phyloP scores from a whole-genome alignment of 2,113 vertebrate genomes.

The Psettodes erumei region DNA sequence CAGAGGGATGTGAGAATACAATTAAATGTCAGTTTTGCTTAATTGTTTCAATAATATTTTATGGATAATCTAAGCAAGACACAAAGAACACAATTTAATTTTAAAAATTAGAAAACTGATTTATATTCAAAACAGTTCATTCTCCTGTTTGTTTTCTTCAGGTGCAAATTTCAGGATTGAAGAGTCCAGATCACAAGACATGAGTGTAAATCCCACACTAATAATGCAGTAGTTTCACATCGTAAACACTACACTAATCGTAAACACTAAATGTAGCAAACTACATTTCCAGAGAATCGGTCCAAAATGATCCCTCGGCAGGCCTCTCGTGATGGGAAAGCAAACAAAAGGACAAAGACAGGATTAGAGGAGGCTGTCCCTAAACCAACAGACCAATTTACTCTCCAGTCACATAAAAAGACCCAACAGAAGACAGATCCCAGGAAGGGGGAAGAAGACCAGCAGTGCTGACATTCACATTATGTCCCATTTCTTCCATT shows the following conservation, averaged over 20 bases:
- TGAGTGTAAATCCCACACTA: too few species aligned
- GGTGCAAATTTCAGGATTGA: too few species aligned
- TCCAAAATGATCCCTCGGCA: background rate
- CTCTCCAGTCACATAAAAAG: conserved; percentile 56
- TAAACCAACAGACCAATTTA: conserved; percentile 33
- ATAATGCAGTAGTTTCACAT: too few species aligned
- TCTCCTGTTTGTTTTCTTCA: background rate
- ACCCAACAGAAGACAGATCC: conserved; percentile 34
- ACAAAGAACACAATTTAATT: too few species aligned
- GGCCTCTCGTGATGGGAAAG: conserved; percentile 19
- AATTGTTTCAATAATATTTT: background rate
- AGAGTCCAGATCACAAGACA: too few species aligned
- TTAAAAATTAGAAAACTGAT: too few species aligned
- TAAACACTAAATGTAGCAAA: too few species aligned
- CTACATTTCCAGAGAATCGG: conserved; percentile 18
- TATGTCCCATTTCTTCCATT: conserved; percentile 24
- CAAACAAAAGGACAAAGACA: conserved; percentile 50
- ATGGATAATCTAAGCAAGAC: too few species aligned
- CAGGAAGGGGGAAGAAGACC: conserved; percentile 2
- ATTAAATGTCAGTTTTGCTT: background rate
- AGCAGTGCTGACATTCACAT: conserved; percentile 7
- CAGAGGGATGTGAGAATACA: background rate
- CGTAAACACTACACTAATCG: too few species aligned
- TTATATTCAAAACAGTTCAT: too few species aligned
- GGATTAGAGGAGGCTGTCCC: conserved; percentile 43